Percentiles rank a stretch among this genome's conserved stretches.
Conservation (phyloP, 2,888 invertebrate species). For the Calameuta idolon region DNA sequence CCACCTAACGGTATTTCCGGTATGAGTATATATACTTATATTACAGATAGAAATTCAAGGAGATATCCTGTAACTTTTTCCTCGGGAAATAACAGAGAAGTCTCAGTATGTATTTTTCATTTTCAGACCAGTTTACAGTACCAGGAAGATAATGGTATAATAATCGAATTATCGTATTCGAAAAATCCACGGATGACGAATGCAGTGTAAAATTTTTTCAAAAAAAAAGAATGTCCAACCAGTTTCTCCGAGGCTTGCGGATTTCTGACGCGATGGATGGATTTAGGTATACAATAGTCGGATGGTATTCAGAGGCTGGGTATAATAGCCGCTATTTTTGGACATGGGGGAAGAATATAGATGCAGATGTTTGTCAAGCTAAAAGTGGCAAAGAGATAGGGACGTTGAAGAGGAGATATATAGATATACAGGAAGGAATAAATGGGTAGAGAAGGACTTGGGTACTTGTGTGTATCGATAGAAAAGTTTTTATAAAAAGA, state of each 20-base stretch:
- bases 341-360: constrained; percentile 9
- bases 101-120: neutral
- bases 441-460: no score
- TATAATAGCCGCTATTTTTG: constrained; percentile 26
- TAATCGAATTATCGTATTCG: neutral
- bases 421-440: no score
- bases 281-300: neutral
- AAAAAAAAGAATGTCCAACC: no score
- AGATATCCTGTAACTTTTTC: neutral
- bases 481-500: neutral
- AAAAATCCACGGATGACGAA: no score
- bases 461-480: no score
- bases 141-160: neutral
- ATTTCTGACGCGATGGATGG: neutral
- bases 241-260: neutral
- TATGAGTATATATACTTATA: neutral
- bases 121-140: neutral
- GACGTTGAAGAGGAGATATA: neutral
- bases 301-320: neutral
- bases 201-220: no score
- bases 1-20: neutral
- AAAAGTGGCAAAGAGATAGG: constrained; percentile 18
- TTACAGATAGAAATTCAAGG: neutral
- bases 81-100: neutral
- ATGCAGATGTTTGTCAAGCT: constrained; percentile 23